phyloP scores from a whole-genome alignment of 2,888 invertebrate species.

The Platycnemis pennipes region DNA sequence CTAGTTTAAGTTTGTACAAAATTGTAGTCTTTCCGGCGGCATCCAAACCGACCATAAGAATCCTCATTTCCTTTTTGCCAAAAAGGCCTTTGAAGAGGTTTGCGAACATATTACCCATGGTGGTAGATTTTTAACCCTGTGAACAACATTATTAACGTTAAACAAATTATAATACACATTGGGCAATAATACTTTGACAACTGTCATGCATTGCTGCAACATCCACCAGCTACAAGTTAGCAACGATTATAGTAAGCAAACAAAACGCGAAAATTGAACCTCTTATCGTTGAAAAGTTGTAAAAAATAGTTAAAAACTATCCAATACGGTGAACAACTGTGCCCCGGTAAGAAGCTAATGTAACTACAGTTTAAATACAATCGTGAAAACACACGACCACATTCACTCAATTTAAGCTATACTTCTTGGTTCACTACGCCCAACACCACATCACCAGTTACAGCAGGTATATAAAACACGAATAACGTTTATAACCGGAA shows the following conservation, averaged over 20 bases:
- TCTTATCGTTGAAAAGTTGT: background rate
- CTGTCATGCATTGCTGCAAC: background rate
- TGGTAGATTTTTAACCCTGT: conserved; percentile 82
- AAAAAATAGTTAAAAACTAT: background rate
- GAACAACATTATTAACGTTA: conserved; percentile 76
- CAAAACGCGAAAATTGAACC: background rate
- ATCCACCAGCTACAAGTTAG: background rate
- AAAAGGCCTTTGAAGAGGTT: conserved; percentile 99
- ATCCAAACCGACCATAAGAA: conserved; percentile 99
- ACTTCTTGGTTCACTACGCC: background rate
- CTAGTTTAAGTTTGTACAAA: conserved; percentile 99
- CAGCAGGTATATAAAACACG: background rate
- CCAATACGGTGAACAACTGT: background rate
- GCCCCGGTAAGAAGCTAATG: background rate
- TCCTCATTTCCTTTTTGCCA: conserved; percentile 99
- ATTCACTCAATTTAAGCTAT: background rate
- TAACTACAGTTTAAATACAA: background rate
- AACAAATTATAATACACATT: background rate
- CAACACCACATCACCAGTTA: background rate
- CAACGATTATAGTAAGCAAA: background rate
- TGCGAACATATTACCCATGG: conserved; percentile 98
- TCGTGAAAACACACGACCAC: background rate
- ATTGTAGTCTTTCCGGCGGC: conserved; percentile 99
- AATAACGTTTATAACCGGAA: conserved; percentile 35
- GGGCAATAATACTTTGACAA: background rate